Evolutionary conservation across 2,888 invertebrate species (phyloP).

Genomic region (Pteria penguin): DNA sequence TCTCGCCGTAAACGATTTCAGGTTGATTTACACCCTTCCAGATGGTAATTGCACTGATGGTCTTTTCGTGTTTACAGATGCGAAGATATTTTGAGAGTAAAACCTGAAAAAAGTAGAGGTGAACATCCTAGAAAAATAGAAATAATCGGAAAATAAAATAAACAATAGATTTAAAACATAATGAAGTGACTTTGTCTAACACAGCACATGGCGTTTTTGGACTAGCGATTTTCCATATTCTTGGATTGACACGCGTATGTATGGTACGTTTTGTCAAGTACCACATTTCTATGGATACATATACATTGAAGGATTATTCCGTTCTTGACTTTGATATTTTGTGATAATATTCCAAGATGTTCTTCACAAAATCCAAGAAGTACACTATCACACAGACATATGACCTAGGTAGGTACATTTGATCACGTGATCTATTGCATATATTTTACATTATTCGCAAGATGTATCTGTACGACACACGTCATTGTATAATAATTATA

Average conservation of each 20-base stretch:
- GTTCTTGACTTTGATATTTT: not conserved
- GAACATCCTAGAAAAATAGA: not conserved
- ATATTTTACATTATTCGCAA: no score
- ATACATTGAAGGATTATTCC: not conserved
- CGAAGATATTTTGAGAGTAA: no score
- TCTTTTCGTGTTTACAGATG: not conserved
- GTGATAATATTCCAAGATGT: constrained; percentile 28
- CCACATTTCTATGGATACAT: constrained; percentile 4
- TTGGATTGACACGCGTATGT: no score
- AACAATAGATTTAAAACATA: no score
- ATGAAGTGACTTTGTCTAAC: no score
- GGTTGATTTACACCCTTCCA: not conserved
- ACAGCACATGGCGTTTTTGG: no score
- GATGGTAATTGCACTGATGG: not conserved
- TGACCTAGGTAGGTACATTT: constrained; percentile 13
- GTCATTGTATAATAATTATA: no score
- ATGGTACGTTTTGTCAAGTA: no score
- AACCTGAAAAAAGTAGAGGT: not conserved
- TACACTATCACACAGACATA: constrained; percentile 26
- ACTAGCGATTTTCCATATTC: no score
- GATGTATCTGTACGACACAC: no score
- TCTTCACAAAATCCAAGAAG: constrained; percentile 32
- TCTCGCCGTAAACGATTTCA: no score
- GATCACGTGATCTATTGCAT: not conserved
- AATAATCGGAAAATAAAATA: no score